A percentile compares a stretch with the other conserved stretches of the same genome.
Conservation (phyloP, 1,140 invertebrate genomes). For the Epicauta chinensis region DNA sequence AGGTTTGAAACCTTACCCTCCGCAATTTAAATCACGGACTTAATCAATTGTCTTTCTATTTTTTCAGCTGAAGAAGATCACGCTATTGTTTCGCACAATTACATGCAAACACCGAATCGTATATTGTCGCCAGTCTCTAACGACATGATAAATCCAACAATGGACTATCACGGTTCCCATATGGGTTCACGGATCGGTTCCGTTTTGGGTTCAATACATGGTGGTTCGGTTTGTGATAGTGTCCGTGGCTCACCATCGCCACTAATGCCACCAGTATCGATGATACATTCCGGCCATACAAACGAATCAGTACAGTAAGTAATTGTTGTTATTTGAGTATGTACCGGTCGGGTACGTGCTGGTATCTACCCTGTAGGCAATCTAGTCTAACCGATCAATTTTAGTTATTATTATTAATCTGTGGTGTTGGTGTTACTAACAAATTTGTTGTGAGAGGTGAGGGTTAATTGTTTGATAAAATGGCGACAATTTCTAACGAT, state of each 20-base stretch:
- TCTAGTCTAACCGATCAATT: neutral
- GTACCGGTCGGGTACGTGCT: too few relatives aligned
- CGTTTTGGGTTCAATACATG: constrained; percentile 45
- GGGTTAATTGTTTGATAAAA: constrained; percentile 19
- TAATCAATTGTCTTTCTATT: neutral
- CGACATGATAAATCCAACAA: constrained; percentile 40
- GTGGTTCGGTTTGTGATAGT: constrained; percentile 39
- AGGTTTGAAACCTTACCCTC: constrained; percentile 12
- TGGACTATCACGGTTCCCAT: constrained; percentile 38
- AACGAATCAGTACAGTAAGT: constrained; percentile 40
- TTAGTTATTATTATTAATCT: constrained; percentile 29
- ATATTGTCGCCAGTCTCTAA: constrained; percentile 39
- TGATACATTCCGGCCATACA: constrained; percentile 38
- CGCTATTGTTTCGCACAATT: constrained; percentile 35
- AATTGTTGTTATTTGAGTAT: constrained; percentile 11
- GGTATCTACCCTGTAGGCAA: too few relatives aligned
- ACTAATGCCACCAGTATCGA: constrained; percentile 38
- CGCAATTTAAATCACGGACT: constrained; percentile 13
- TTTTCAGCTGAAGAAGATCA: constrained; percentile 55
- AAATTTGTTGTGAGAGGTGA: constrained; percentile 34
- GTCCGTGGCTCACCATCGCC: constrained; percentile 38
- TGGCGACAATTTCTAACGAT: constrained; percentile 16
- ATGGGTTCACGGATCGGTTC: constrained; percentile 42
- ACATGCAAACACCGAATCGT: constrained; percentile 32
- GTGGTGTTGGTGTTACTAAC: constrained; percentile 43